Base-by-base conservation (phyloP, 2,888 invertebrate species). In the Scaptomyza flava region DNA sequence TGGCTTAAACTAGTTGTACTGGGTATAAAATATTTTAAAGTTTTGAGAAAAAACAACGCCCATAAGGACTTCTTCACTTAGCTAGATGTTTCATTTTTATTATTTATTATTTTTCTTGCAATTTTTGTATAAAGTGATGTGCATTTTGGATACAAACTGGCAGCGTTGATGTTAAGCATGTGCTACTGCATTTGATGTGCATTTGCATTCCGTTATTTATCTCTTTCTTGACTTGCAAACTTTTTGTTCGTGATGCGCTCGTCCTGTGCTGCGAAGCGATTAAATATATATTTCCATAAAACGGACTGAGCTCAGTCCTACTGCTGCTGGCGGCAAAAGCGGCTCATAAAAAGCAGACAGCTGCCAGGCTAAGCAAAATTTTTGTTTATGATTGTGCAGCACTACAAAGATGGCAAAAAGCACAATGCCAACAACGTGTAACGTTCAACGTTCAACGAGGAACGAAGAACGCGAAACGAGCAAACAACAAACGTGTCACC, bases 281-380 rank as follows among this genome's bases (percentile, higher is more conserved):
- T 46, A 20, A 38, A 41, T 41, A 36, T 36, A 41, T 50, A 65
- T 63, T 68, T 58, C 61, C 67, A 63, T 69, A 68, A 64, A 64
- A 51, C 41, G 33, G 45, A 59, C 52, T 68, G 61, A 52, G 66
- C 79, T 63, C 53, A 70, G 65, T 27, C 6, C 65, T 67, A 54
- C 38, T 74, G 58, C 62, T 67, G 58, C 41, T 73, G 58, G 41
- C 53, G 45, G 58, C 62, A 62, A 67, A 68, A 68, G 62, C 65
- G 47, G 50, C 59, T 34, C 62, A 60, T 63, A 72, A 66, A 75
- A 66, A 65, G 47, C 63, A 84, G 72, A 78, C 85, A 85, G 85
- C 79, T 84, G 85, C 64, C 79, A 68, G 68, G 76, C 64, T 67
- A 75, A 72, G 79, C 70, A 71, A 68, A 72, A 76, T 79, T 81